phyloP scores from a whole-genome alignment of 2,113 vertebrate genomes.

The Ramphastos sulfuratus region DNA sequence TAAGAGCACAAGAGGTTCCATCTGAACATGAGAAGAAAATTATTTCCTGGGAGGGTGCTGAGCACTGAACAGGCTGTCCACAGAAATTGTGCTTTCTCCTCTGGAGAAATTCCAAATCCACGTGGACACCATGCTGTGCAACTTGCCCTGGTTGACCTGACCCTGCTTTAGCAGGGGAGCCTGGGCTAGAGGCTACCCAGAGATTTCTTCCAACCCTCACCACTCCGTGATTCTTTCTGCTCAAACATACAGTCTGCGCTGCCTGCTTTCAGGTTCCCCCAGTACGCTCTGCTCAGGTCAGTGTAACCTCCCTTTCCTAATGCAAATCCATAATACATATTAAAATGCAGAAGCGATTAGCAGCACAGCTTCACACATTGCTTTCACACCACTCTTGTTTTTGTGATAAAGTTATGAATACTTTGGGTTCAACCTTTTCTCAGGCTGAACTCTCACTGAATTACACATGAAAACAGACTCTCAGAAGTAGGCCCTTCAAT shows the following conservation, averaged over 20 bases:
- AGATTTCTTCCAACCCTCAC: too few species aligned
- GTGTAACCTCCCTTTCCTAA: not conserved
- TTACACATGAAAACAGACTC: constrained; percentile 47
- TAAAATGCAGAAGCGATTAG: constrained; percentile 50
- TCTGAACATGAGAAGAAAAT: too few species aligned
- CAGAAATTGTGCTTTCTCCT: too few species aligned
- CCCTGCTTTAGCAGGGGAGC: too few species aligned
- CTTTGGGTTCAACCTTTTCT: constrained; percentile 31
- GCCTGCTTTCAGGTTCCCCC: not conserved
- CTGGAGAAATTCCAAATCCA: too few species aligned
- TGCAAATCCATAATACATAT: constrained; percentile 14
- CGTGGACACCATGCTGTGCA: too few species aligned
- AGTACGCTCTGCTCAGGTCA: not conserved
- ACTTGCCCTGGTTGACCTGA: too few species aligned
- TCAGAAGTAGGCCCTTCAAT: not conserved
- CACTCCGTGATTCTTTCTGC: not conserved
- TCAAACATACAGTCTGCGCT: not conserved
- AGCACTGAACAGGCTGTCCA: too few species aligned
- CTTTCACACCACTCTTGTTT: constrained; percentile 41
- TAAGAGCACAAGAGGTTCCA: too few species aligned
- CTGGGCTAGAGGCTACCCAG: too few species aligned
- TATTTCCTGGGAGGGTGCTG: too few species aligned
- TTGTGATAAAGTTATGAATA: constrained; percentile 21
- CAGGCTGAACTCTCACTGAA: constrained; percentile 59
- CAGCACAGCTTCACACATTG: constrained; percentile 41